phyloP scores from a whole-genome alignment of 2,113 vertebrate species.

The Pedionomus torquatus region DNA sequence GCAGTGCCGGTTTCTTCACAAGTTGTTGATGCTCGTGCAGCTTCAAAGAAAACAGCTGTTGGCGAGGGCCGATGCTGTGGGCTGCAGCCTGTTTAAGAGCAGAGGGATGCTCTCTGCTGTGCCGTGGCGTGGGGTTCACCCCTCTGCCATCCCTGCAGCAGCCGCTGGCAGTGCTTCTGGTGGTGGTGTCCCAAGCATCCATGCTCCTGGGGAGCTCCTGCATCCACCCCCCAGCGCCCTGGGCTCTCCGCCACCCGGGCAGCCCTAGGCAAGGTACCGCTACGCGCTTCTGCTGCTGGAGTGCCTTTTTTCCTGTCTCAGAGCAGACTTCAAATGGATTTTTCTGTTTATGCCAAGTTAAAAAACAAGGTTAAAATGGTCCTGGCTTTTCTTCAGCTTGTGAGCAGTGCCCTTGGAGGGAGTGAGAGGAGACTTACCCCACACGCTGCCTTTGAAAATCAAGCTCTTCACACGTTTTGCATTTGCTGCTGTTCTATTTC shows the following conservation, averaged over 20 bases:
- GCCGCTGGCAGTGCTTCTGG: accelerated
- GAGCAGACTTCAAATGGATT: background rate
- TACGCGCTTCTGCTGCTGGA: background rate
- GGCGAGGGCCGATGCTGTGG: background rate
- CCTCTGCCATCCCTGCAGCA: background rate
- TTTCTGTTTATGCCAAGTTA: background rate
- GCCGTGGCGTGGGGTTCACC: accelerated
- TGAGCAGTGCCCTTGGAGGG: background rate
- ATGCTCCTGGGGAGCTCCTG: background rate
- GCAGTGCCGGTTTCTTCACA: background rate
- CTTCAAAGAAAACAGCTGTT: background rate
- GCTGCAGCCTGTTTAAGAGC: background rate
- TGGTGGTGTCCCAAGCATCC: background rate
- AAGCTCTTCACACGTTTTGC: background rate
- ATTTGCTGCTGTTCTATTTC: background rate
- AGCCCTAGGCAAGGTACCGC: background rate
- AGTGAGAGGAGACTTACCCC: background rate
- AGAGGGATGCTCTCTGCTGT: background rate
- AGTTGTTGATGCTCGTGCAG: background rate
- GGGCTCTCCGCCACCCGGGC: background rate
- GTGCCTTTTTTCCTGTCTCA: background rate
- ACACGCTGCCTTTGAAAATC: background rate
- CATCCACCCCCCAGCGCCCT: accelerated
- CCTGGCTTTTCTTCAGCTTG: background rate
- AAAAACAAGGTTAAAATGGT: background rate